Percentiles rank a stretch among this genome's conserved stretches.
Evolutionary conservation across 1,140 invertebrate genomes (phyloP).

Genomic region (Pinna nobilis): DNA sequence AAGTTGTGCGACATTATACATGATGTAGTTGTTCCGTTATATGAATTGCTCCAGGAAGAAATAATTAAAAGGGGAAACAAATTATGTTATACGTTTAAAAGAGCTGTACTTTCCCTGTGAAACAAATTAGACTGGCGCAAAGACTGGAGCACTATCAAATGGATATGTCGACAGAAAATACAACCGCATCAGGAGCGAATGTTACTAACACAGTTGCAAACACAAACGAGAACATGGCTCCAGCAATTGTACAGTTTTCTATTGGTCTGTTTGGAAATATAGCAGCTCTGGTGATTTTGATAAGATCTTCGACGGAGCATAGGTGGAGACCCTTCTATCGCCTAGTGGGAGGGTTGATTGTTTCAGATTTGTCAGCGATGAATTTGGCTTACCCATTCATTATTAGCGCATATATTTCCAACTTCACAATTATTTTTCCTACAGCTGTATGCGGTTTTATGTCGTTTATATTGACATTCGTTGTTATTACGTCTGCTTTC

Average conservation of each 20-base stretch:
- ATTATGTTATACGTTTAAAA: too few species aligned
- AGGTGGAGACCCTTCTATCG: conserved; percentile 57
- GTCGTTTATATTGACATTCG: conserved; percentile 71
- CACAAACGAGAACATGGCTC: not conserved
- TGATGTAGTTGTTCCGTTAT: too few species aligned
- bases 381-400: conserved; percentile 59
- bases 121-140: too few species aligned
- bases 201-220: too few species aligned
- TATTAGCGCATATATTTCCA: conserved; percentile 55
- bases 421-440: conserved; percentile 54
- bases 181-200: too few species aligned
- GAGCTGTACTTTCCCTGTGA: too few species aligned
- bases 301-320: conserved; percentile 46
- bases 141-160: too few species aligned
- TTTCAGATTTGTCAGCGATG: conserved; percentile 63
- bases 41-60: too few species aligned
- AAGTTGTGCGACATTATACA: too few species aligned
- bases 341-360: conserved; percentile 56
- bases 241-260: conserved; percentile 33
- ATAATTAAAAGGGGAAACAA: too few species aligned
- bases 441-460: conserved; percentile 65
- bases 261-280: conserved; percentile 59
- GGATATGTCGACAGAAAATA: too few species aligned
- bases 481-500: conserved; percentile 70
- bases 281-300: conserved; percentile 50